phyloP scores from a whole-genome alignment of 2,888 invertebrate species.

The Mesopsocus fuscifrons region DNA sequence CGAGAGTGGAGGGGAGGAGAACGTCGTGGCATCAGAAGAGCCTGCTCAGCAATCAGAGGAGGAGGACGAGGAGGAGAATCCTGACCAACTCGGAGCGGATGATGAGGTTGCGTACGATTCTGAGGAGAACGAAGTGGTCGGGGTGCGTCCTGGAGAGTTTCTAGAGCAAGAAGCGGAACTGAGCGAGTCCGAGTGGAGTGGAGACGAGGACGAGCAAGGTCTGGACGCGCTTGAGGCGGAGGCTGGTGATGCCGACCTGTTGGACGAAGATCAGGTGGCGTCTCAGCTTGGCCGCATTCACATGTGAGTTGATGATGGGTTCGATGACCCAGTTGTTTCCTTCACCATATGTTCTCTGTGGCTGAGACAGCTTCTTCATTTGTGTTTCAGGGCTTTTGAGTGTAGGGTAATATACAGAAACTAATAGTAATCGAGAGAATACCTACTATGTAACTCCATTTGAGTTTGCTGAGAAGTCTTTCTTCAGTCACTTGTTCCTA shows the following conservation, averaged over 20 bases:
- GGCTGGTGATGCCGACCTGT: slow-evolving; percentile 27
- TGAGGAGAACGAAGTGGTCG: slow-evolving; percentile 19
- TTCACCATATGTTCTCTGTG: no score
- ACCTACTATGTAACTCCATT: no score
- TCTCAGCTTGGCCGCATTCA: slow-evolving; percentile 28
- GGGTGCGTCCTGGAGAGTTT: slow-evolving; percentile 21
- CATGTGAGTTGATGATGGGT: no score
- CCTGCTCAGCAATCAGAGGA: neutral
- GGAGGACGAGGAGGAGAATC: neutral
- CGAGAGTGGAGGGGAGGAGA: slow-evolving; percentile 11
- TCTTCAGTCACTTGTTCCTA: no score
- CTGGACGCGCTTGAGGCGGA: slow-evolving; percentile 27
- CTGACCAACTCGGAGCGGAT: neutral
- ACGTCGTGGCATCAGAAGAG: neutral
- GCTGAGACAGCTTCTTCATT: no score
- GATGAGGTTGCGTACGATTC: slow-evolving; percentile 17
- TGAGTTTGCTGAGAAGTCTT: no score
- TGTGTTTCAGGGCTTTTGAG: no score
- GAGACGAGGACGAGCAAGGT: slow-evolving; percentile 25
- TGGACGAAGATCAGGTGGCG: slow-evolving; percentile 26
- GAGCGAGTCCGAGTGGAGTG: slow-evolving; percentile 27
- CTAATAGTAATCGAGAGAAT: no score
- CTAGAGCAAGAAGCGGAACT: slow-evolving; percentile 31
- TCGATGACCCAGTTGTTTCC: no score
- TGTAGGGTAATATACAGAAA: no score